Conservation (phyloP, 2,113 vertebrate species). For the Anguilla rostrata region DNA sequence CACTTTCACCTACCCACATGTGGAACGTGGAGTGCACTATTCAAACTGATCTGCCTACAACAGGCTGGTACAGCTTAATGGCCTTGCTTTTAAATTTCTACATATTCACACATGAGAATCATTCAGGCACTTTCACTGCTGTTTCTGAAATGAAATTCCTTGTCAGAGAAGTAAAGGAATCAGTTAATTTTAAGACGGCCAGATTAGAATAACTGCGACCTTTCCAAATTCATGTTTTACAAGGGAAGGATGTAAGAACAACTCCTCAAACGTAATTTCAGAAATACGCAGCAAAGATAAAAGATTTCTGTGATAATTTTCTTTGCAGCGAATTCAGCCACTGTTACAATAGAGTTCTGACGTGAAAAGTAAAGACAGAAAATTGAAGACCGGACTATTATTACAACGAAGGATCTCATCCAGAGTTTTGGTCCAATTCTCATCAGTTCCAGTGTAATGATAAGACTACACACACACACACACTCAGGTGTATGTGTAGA, state of each 20-base stretch:
- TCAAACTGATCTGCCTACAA: not conserved
- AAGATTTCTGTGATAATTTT: not conserved
- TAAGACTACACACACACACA: not conserved
- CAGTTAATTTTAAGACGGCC: not conserved
- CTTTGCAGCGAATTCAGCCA: not conserved
- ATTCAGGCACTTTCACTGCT: conserved; percentile 16
- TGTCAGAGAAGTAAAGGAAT: not conserved
- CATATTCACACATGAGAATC: not conserved
- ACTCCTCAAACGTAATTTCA: not conserved
- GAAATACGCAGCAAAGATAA: not conserved
- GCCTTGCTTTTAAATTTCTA: not conserved
- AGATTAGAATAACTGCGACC: not conserved
- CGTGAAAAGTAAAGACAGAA: not conserved
- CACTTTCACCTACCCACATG: not conserved
- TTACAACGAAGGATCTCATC: not conserved
- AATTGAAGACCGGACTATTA: not conserved
- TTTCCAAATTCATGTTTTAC: not conserved
- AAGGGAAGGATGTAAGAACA: not conserved
- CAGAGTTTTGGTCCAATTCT: not conserved
- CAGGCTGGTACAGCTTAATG: not conserved
- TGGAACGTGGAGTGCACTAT: not conserved
- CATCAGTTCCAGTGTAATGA: not conserved
- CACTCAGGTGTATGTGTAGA: too few relatives aligned
- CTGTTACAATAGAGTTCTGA: not conserved
- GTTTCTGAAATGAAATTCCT: not conserved